Conservation (phyloP, 2,113 vertebrate species). For the Catharus fuscescens region DNA sequence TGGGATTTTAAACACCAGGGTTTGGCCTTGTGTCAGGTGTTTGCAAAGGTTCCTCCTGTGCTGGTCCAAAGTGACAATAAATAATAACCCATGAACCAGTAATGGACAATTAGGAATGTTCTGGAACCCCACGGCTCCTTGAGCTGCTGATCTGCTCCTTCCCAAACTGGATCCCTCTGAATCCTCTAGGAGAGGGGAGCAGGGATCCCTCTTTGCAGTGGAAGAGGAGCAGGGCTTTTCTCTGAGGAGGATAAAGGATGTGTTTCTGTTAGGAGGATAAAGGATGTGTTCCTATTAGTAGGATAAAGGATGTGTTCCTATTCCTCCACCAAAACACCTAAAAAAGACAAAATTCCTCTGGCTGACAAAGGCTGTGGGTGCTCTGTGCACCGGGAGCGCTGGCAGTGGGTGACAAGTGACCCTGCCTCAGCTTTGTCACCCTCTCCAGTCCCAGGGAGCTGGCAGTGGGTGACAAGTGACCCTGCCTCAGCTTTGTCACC, state of each 20-base stretch:
- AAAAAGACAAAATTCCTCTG: background rate
- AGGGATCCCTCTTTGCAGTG: fast-evolving
- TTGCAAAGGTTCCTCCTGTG: background rate
- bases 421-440: background rate
- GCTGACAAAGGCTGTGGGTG: fast-evolving
- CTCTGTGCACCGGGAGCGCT: background rate
- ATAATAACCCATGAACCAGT: background rate
- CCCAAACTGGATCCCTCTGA: background rate
- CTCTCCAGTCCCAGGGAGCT: background rate
- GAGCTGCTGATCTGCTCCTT: background rate
- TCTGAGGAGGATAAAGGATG: fast-evolving
- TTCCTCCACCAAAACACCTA: fast-evolving
- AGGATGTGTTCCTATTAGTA: too few relatives aligned
- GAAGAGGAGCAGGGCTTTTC: fast-evolving
- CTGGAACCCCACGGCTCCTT: fast-evolving
- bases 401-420: background rate
- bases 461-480: too few relatives aligned
- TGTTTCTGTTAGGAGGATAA: background rate
- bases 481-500: too few relatives aligned
- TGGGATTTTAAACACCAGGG: background rate
- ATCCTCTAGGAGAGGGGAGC: fast-evolving
- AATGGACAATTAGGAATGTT: fast-evolving
- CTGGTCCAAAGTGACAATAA: background rate
- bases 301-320: too few relatives aligned
- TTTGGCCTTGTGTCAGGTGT: background rate